Evolutionary conservation across 2,113 vertebrate species (phyloP).

Genomic region (Steatornis caripensis): DNA sequence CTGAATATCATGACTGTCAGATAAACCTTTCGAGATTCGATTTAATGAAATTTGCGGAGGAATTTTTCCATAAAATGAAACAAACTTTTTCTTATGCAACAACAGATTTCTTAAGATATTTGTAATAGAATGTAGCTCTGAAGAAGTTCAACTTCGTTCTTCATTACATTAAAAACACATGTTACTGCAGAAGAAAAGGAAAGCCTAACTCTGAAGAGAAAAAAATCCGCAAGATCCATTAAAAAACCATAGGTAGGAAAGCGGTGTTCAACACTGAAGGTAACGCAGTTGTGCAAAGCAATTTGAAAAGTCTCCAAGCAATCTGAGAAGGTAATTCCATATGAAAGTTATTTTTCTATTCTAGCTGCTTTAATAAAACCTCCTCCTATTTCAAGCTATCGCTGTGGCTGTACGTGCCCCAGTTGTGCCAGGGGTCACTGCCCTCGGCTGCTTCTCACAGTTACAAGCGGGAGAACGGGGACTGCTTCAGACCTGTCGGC

Average conservation of each 20-base stretch:
- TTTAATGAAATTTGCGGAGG: background rate
- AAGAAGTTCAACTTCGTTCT: slow-evolving; percentile 11
- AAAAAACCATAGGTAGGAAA: background rate
- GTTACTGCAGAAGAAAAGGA: background rate
- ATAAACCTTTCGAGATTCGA: background rate
- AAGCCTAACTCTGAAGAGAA: background rate
- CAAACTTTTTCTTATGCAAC: background rate
- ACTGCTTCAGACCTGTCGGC: accelerated
- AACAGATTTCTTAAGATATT: background rate
- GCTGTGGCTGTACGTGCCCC: background rate
- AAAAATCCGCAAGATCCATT: background rate
- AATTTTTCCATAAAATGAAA: background rate
- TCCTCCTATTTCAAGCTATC: background rate
- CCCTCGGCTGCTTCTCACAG: background rate
- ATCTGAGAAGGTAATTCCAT: background rate
- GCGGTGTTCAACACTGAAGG: background rate
- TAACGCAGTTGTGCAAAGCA: background rate
- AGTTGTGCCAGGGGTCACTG: background rate
- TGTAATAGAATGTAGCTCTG: background rate
- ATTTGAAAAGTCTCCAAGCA: background rate
- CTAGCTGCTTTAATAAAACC: background rate
- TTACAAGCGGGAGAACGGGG: accelerated
- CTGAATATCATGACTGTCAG: background rate
- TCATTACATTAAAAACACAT: background rate
- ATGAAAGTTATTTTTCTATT: background rate